Evolutionary conservation across 2,888 invertebrate species (phyloP), one percentile per base, ranked within the genome.

Genomic region (Plebejus anna): DNA sequence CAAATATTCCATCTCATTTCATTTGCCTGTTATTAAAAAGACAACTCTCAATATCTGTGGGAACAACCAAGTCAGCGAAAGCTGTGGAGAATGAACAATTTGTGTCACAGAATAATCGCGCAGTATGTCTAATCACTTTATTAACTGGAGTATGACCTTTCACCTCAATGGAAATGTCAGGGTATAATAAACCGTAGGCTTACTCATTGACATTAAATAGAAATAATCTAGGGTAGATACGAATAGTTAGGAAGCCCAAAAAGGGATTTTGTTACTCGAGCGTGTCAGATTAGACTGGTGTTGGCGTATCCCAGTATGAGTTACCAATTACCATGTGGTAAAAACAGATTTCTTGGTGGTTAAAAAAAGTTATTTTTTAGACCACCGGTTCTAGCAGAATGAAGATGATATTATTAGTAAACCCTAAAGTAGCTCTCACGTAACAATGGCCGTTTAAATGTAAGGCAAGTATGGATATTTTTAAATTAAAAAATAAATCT

Each of bases 111-210:
- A 73, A 32, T 55, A 51, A 32, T 32, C 11, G 51, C 73, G 73
- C 47, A 66, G 66, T 32, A 55, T 73, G 73, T 73, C 73, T 51
- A 73, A 73, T 73, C 51, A 51, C 51, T 51, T 32, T 51, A 51
- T 73, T 73, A 55, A 73, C 32, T 73, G 28, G 73, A 73, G 51
- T 73, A 55, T 51, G 55, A 55, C 73, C 55, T 73, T 51, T 51
- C 32, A 73, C 73, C 73, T 73, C 73, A 47, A 72, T 51, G n/a
- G 32, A 73, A 73, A 73, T 73, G 73, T 73, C 72, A 72, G 22
- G 72, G 72, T 28, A 61, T 28, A 61, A 61, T 61, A 61, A 28
- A 9, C 66, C 66, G 66, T 66, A 5, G 61, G 66, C 66, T 36
- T 66, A 66, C 32, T 36, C 66, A 66, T 66, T 66, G 66, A 66